Evolutionary conservation across 1,140 invertebrate species (phyloP), one percentile per base, ranked within the genome.

Genomic region (Halotydeus destructor): DNA sequence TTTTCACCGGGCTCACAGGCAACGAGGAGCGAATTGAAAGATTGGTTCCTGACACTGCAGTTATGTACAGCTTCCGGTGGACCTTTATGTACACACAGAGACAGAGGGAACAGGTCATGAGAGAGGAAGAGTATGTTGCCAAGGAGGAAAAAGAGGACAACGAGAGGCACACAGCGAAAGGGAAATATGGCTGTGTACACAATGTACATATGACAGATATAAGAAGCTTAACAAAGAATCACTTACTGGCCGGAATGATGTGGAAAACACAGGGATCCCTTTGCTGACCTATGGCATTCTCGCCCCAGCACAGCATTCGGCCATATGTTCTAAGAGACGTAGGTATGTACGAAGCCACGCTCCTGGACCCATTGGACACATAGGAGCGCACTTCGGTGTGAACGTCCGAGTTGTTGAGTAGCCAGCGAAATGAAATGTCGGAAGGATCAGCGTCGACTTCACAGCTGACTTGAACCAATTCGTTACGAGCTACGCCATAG

Each of bases 41-140:
- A 83, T 55, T 81, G 78, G 58, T 85, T 85, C 38, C 73, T 68
- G 14, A 84, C 69, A 0, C 78, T 80, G 60, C 82, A 86, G 57
- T 85, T 85, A 16, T 71, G 69, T 32, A 81, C 62, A 1, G 78
- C 67, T 46, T 74, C 74, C 2, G 82, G 82, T 25, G 78, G 74
- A 50, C 81, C 81, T 74, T 14, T n/a, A 31, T 16, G n/a, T n/a
- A n/a, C n/a, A n/a, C n/a, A 14, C 23, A 14, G 42, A 24, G 30
- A 23, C 8, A 11, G 28, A 12, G 28, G 28, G 14, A 30, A 11
- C 28, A 30, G 14, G 28, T 30, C 11, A 14, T 30, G 28, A 30
- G 28, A 30, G 14, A 30, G 28, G 11, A 12, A 30, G 11, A 30
- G 14, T 14, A 30, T 14, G n/a, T n/a, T n/a, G n/a, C n/a, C n/a